Conservation (phyloP, 2,888 invertebrate species). For the Acleris holmiana region DNA sequence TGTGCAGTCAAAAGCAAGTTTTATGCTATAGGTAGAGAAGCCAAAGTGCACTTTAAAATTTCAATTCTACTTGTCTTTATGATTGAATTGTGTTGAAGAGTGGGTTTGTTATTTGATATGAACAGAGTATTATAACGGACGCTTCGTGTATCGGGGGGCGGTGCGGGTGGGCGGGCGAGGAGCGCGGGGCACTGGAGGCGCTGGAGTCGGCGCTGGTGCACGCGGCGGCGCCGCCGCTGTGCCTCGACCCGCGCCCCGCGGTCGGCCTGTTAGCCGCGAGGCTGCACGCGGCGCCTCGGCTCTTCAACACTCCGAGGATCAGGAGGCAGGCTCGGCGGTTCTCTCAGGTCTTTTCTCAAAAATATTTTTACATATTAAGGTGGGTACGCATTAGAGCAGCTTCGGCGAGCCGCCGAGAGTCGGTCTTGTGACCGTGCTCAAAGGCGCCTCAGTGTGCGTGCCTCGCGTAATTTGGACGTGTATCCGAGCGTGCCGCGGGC, state of each 20-base stretch:
- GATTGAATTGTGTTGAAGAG: too few species aligned
- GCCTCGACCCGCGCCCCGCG: conserved; percentile 94
- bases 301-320: conserved; percentile 90
- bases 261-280: conserved; percentile 91
- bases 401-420: too few species aligned
- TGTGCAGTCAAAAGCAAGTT: too few species aligned
- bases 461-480: too few species aligned
- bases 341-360: conserved; percentile 92
- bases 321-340: conserved; percentile 90
- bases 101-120: background rate
- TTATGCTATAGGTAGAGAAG: too few species aligned
- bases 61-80: too few species aligned
- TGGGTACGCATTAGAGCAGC: too few species aligned
- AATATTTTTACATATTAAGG: too few species aligned
- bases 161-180: conserved; percentile 89
- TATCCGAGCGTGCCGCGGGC: too few species aligned
- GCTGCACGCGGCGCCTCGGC: conserved; percentile 88
- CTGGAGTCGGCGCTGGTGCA: conserved; percentile 94
- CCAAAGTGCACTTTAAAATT: too few species aligned
- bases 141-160: conserved; percentile 84
- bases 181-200: conserved; percentile 85
- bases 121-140: conserved; percentile 86
- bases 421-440: too few species aligned
- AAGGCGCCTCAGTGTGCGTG: too few species aligned
- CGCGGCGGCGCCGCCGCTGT: conserved; percentile 93